A percentile compares a stretch with the other conserved stretches of the same genome.
phyloP scores from a whole-genome alignment of 2,888 invertebrate species.

The Sinotaia quadrata region DNA sequence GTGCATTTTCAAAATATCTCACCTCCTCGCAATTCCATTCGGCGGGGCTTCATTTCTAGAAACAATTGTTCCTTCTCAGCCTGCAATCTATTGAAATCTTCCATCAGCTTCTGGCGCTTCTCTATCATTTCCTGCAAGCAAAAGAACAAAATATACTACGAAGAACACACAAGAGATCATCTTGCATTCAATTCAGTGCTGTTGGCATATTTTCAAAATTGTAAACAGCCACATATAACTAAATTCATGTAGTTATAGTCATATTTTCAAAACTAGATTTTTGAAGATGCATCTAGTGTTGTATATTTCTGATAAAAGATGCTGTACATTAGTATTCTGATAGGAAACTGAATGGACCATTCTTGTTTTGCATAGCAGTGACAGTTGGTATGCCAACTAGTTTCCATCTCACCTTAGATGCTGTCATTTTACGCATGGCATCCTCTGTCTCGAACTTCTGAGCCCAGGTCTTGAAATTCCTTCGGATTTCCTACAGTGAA shows the following conservation, averaged over 20 bases:
- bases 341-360: no score
- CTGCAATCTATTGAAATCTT: conserved; percentile 87
- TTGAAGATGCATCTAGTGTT: background rate
- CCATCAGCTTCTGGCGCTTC: conserved; percentile 89
- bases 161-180: background rate
- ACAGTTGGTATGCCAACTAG: no score
- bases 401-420: conserved; percentile 86
- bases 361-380: no score
- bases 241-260: background rate
- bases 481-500: conserved; percentile 87
- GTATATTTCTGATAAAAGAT: no score
- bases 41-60: conserved; percentile 81
- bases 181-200: background rate
- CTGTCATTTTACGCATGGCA: conserved; percentile 90
- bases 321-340: no score
- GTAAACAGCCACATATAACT: background rate
- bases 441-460: conserved; percentile 97
- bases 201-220: background rate
- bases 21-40: conserved; percentile 90
- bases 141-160: background rate
- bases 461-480: conserved; percentile 97
- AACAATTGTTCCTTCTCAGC: conserved; percentile 83
- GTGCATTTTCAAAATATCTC: no score
- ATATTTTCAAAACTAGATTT: background rate
- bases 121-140: conserved; percentile 84